These are phyloP conservation scores for Apodemia hepburni DNA, from an alignment of 2,888 invertebrate species.

Conservation along the genomic window DNA sequence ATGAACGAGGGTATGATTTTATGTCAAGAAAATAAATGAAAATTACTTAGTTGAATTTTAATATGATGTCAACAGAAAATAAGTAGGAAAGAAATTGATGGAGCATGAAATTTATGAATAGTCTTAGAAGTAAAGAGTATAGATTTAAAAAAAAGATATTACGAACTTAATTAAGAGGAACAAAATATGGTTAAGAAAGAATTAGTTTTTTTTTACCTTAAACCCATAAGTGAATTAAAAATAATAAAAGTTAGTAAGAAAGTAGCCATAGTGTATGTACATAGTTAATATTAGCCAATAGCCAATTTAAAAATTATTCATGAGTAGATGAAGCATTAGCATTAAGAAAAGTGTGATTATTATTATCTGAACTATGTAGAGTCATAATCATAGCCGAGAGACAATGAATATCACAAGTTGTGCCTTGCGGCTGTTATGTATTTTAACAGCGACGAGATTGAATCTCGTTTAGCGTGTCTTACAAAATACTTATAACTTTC, in stretches of 20 bases:
- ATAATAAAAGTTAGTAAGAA: conserved; percentile 25
- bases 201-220: neutral
- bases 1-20: neutral
- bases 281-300: conserved; percentile 16
- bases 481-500: conserved; percentile 11
- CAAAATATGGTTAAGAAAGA: neutral
- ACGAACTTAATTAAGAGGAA: neutral
- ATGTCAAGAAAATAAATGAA: conserved; percentile 10
- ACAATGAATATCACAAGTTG: conserved; percentile 5
- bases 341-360: conserved; percentile 22
- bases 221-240: conserved; percentile 18
- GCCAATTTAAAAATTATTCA: conserved; percentile 20
- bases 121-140: conserved; percentile 2
- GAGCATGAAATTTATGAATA: conserved; percentile 1
- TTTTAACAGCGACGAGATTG: neutral
- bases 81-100: neutral
- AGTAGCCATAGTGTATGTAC: conserved; percentile 21
- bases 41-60: conserved; percentile 2
- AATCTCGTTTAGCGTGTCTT: conserved; percentile 9
- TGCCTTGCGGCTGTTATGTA: conserved; percentile 8
- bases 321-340: conserved; percentile 26
- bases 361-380: neutral
- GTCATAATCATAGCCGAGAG: conserved; percentile 5
- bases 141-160: neutral
- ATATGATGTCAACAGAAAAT: conserved; percentile 7